Evolutionary conservation across 2,113 vertebrate genomes (phyloP).

Genomic region (Eurypyga helias): DNA sequence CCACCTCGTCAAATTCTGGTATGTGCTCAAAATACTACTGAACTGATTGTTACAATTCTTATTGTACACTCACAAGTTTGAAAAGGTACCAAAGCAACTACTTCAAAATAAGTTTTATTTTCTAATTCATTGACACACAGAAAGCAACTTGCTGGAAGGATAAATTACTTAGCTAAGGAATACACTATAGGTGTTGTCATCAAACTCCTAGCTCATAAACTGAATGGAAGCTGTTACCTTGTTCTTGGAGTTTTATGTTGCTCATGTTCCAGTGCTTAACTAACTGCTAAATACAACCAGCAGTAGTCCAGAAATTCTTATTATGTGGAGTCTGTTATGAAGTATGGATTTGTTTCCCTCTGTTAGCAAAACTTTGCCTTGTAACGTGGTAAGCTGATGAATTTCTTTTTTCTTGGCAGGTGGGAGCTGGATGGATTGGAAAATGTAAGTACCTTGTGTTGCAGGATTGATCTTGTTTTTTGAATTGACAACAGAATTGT

Average conservation of each 20-base stretch:
- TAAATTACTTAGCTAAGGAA: background rate
- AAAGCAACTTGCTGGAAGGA: background rate
- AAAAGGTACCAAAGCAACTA: background rate
- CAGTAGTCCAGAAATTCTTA: background rate
- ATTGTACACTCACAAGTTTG: background rate
- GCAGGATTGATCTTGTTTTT: background rate
- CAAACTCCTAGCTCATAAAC: background rate
- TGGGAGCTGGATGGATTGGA: conserved; percentile 94
- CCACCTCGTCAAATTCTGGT: background rate
- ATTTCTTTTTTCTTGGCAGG: conserved; percentile 74
- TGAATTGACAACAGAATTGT: background rate
- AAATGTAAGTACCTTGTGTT: conserved; percentile 87
- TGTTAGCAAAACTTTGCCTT: background rate
- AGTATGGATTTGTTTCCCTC: background rate
- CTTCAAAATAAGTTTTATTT: background rate
- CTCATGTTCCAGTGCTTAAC: background rate
- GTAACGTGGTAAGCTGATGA: background rate
- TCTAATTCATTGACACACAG: background rate
- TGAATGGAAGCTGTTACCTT: background rate
- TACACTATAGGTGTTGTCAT: background rate
- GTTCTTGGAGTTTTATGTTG: background rate
- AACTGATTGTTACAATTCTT: background rate
- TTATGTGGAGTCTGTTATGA: background rate
- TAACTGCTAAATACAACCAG: background rate
- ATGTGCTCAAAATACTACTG: background rate